Evolutionary conservation across 2,113 vertebrate species (phyloP).

Genomic region (Camelus dromedarius): DNA sequence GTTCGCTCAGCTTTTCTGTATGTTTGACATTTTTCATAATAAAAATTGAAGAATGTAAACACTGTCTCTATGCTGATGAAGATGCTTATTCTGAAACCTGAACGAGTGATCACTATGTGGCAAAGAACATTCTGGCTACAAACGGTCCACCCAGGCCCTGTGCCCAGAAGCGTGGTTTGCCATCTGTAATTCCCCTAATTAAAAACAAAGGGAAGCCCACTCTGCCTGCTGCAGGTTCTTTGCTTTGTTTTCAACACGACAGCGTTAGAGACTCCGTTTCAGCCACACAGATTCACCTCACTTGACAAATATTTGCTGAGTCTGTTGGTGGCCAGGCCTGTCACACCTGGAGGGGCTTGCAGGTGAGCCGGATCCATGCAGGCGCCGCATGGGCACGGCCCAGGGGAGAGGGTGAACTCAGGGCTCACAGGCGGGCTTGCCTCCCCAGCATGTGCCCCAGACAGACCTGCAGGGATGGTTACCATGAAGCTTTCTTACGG

Average conservation of each 20-base stretch:
- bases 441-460: background rate
- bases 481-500: background rate
- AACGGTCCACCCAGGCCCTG: background rate
- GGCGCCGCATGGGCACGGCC: rapidly evolving
- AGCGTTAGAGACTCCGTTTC: background rate
- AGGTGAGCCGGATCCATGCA: background rate
- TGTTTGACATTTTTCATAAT: background rate
- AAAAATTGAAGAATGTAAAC: background rate
- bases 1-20: background rate
- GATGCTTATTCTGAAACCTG: background rate
- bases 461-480: background rate
- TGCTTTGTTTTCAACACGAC: no score
- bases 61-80: background rate
- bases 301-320: background rate
- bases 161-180: background rate
- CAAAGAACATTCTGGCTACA: background rate
- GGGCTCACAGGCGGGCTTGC: rapidly evolving
- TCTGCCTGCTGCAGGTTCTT: background rate
- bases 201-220: background rate
- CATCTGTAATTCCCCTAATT: background rate
- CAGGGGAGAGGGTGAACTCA: background rate
- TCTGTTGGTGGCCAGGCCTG: background rate
- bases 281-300: background rate
- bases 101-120: background rate
- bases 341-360: no score